These are phyloP conservation scores for Telenomus remus DNA, from an alignment of 1,140 invertebrate genomes.

Conservation along the genomic window DNA sequence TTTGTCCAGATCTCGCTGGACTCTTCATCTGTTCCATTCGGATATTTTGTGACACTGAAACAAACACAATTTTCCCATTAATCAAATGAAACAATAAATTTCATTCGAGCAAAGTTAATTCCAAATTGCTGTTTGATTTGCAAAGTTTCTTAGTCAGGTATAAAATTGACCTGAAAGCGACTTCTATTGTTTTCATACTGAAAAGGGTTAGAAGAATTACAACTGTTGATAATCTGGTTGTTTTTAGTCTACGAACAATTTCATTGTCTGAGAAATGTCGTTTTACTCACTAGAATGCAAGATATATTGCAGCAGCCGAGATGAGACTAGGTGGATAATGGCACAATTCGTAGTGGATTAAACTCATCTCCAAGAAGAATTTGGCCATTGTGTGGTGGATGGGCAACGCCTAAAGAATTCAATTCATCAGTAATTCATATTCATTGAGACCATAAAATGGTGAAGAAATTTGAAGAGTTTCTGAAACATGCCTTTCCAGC, in stretches of 20 bases:
- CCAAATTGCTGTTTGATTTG: too few species aligned
- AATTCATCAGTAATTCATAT: too few species aligned
- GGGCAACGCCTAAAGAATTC: slow-evolving; percentile 71
- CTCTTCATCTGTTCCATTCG: slow-evolving; percentile 62
- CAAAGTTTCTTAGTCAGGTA: too few species aligned
- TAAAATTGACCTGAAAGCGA: too few species aligned
- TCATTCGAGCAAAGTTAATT: too few species aligned
- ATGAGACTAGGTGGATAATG: slow-evolving; percentile 88
- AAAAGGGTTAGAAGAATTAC: too few species aligned
- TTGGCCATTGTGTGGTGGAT: slow-evolving; percentile 91
- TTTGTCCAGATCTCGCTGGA: slow-evolving; percentile 77
- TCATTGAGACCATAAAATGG: too few species aligned
- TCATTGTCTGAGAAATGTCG: too few species aligned
- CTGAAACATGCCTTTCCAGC: slow-evolving; percentile 78
- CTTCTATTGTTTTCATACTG: too few species aligned
- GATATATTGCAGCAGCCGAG: slow-evolving; percentile 84
- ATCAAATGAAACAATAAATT: background rate
- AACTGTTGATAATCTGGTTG: too few species aligned
- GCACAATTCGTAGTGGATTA: slow-evolving; percentile 88
- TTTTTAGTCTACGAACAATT: too few species aligned
- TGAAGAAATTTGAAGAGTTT: slow-evolving; percentile 2
- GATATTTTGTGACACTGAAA: slow-evolving; percentile 61
- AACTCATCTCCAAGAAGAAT: slow-evolving; percentile 91
- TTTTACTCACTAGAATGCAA: slow-evolving; percentile 80
- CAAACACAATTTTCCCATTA: background rate